Conservation (phyloP, 2,797 vertebrate genomes). For the Acrossocheilus fasciatus region DNA sequence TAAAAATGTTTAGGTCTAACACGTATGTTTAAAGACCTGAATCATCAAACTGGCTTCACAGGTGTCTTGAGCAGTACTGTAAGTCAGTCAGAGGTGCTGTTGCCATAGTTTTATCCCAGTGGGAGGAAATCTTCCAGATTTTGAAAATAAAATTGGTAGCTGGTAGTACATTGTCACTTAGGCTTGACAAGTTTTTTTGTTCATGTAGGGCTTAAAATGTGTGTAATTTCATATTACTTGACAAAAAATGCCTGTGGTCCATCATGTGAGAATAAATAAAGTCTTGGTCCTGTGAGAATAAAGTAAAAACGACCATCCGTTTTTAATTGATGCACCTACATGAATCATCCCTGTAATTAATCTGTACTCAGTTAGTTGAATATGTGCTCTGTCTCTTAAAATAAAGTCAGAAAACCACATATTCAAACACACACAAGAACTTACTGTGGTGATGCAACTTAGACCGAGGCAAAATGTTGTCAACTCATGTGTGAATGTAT, state of each 20-base stretch:
- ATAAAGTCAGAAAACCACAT: neutral
- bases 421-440: neutral
- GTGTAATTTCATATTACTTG: neutral
- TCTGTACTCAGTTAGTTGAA: neutral
- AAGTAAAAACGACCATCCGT: neutral
- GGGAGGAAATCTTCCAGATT: neutral
- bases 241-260: neutral
- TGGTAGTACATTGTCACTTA: neutral
- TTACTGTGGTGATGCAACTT: constrained; percentile 48
- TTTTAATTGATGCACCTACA: neutral
- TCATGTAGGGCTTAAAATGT: neutral
- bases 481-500: constrained; percentile 50
- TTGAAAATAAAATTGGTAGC: neutral
- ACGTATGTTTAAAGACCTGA: neutral
- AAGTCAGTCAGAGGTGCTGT: constrained; percentile 6
- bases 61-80: constrained; percentile 4
- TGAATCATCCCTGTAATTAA: neutral
- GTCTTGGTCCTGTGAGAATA: neutral
- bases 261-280: neutral
- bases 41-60: neutral
- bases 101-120: constrained; percentile 2
- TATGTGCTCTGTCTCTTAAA: neutral
- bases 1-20: neutral
- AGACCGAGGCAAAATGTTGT: constrained; percentile 40
- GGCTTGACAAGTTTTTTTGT: too few relatives aligned